Evolutionary conservation across 2,888 invertebrate genomes (phyloP).

Genomic region (Bedellia somnulentella): DNA sequence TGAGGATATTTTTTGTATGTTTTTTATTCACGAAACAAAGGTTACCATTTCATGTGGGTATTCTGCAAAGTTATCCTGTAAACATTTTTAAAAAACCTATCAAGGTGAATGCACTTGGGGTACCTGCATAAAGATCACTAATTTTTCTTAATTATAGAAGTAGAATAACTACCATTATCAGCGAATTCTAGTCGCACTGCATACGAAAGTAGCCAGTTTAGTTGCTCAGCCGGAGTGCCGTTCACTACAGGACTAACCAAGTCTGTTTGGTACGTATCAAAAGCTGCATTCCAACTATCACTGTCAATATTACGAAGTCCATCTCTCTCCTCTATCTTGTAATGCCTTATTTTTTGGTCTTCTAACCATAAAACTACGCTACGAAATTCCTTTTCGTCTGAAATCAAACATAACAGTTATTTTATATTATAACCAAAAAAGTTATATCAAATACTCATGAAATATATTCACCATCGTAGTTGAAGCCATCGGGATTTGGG

Average conservation of each 20-base stretch:
- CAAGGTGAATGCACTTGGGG: too few relatives aligned
- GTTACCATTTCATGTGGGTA: too few relatives aligned
- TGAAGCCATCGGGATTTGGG: conserved; percentile 70
- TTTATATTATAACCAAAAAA: not conserved
- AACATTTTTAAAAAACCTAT: too few relatives aligned
- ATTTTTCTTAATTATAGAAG: too few relatives aligned
- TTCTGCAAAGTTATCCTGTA: too few relatives aligned
- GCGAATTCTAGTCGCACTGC: conserved; percentile 83
- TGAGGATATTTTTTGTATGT: too few relatives aligned
- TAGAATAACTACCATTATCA: conserved; percentile 80
- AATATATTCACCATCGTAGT: conserved; percentile 65
- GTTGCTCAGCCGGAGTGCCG: conserved; percentile 64
- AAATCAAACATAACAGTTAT: not conserved
- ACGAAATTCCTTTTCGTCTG: conserved; percentile 80
- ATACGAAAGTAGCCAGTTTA: conserved; percentile 85
- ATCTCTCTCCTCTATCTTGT: conserved; percentile 79
- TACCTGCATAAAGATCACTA: too few relatives aligned
- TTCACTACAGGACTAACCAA: conserved; percentile 70
- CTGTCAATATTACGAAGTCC: conserved; percentile 69
- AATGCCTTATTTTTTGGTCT: conserved; percentile 88
- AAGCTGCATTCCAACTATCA: conserved; percentile 72
- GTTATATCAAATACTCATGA: not conserved
- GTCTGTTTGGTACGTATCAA: conserved; percentile 73
- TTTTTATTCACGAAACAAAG: too few relatives aligned
- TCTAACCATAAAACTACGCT: conserved; percentile 88